Conservation (phyloP, 35 echinoderm and acorn worm genomes). For the Anneissia japonica region DNA sequence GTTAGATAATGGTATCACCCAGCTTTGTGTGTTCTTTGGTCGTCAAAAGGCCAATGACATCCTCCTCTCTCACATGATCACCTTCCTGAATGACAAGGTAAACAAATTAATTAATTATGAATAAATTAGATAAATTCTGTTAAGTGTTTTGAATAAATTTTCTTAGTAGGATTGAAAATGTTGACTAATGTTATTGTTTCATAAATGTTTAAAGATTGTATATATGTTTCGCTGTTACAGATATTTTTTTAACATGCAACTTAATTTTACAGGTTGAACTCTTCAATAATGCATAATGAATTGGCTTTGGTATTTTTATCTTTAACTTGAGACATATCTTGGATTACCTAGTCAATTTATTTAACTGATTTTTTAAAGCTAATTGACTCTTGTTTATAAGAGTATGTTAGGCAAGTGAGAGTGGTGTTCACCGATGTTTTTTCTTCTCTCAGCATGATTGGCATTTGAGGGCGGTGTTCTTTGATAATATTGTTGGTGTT, state of each 20-base stretch:
- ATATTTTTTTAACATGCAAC: too few relatives aligned
- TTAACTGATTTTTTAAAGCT: neutral
- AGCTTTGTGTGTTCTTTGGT: slow-evolving; percentile 90
- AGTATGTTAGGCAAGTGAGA: neutral
- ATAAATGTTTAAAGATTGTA: too few relatives aligned
- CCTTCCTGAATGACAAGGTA: slow-evolving; percentile 96
- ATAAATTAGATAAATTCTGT: too few relatives aligned
- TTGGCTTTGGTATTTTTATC: neutral
- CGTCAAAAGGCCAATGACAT: slow-evolving; percentile 94
- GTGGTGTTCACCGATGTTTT: slow-evolving; percentile 1
- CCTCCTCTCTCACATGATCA: slow-evolving; percentile 94
- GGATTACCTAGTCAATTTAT: neutral
- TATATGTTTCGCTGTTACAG: too few relatives aligned
- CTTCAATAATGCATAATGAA: neutral
- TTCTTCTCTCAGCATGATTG: slow-evolving; percentile 67
- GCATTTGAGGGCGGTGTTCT: slow-evolving; percentile 87
- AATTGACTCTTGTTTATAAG: neutral
- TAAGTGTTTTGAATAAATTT: too few relatives aligned
- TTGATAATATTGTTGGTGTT: slow-evolving; percentile 90
- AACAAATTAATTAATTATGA: too few relatives aligned
- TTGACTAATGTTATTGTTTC: too few relatives aligned
- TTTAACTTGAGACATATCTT: neutral
- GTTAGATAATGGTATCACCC: slow-evolving; percentile 90
- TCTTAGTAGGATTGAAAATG: too few relatives aligned
- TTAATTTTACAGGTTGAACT: too few relatives aligned